These are phyloP conservation scores for Australoheros scitulus DNA, from an alignment of 2,113 vertebrate genomes.

Conservation along the genomic window DNA sequence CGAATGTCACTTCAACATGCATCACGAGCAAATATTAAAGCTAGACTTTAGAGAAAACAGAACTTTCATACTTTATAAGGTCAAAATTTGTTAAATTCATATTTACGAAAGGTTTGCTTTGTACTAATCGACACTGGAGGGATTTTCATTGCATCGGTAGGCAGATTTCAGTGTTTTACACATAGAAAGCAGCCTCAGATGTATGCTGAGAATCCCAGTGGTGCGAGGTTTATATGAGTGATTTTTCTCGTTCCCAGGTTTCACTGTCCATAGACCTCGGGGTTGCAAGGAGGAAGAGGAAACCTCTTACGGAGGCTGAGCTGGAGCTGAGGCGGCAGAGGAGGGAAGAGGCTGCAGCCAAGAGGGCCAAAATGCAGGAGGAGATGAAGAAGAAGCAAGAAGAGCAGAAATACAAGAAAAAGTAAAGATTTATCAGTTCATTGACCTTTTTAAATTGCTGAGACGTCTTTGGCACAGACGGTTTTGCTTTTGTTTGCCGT, in stretches of 20 bases:
- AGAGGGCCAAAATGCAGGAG: constrained; percentile 83
- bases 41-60: no score
- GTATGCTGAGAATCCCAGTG: neutral
- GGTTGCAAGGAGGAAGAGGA: constrained; percentile 78
- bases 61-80: no score
- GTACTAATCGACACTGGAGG: neutral
- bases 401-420: constrained; percentile 85
- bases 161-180: neutral
- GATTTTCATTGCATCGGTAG: neutral
- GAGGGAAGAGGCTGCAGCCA: constrained; percentile 83
- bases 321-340: constrained; percentile 79
- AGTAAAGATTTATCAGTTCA: constrained; percentile 70
- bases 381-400: constrained; percentile 80
- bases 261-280: constrained; percentile 68
- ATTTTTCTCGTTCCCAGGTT: constrained; percentile 63
- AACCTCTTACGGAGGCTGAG: constrained; percentile 81
- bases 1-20: neutral
- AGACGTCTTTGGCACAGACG: neutral
- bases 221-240: neutral
- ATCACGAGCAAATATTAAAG: neutral
- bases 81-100: no score
- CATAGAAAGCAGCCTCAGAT: neutral
- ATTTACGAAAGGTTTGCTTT: no score
- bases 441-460: neutral
- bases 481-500: neutral